Conservation (phyloP, 2,888 invertebrate genomes). For the Hofmannophila pseudospretella region DNA sequence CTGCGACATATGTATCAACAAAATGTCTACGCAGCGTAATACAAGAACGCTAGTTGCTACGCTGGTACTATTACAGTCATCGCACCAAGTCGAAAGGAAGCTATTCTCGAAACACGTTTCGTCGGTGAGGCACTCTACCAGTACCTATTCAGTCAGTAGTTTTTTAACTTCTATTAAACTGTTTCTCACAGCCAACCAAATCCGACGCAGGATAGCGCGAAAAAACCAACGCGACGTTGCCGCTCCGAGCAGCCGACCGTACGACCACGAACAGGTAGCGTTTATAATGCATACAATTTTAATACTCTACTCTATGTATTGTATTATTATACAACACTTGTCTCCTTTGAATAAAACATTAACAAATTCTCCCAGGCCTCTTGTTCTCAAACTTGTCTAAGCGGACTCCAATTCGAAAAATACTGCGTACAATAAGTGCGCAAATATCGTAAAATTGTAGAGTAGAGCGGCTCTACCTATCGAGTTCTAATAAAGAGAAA, state of each 20-base stretch:
- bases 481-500: no score
- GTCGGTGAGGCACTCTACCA: no score
- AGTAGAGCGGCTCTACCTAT: no score
- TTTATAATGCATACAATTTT: conserved; percentile 53
- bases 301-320: conserved; percentile 29
- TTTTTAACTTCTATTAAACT: conserved; percentile 38
- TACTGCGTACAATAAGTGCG: conserved; percentile 1
- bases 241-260: conserved; percentile 67
- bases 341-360: conserved; percentile 44
- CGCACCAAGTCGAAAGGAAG: no score
- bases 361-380: conserved; percentile 46
- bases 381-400: conserved; percentile 51
- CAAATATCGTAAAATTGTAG: no score
- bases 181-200: conserved; percentile 47
- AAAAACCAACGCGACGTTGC: conserved; percentile 72
- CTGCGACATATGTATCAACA: no score
- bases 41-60: no score
- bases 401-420: conserved; percentile 46
- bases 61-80: no score
- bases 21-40: no score
- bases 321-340: conserved; percentile 66
- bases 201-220: conserved; percentile 61
- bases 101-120: no score
- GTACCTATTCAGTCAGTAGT: conserved; percentile 34
- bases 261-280: conserved; percentile 65